A percentile compares a stretch with the other conserved stretches of the same genome.
phyloP scores from a whole-genome alignment of 1,140 invertebrate genomes.

The Procambarus clarkii region DNA sequence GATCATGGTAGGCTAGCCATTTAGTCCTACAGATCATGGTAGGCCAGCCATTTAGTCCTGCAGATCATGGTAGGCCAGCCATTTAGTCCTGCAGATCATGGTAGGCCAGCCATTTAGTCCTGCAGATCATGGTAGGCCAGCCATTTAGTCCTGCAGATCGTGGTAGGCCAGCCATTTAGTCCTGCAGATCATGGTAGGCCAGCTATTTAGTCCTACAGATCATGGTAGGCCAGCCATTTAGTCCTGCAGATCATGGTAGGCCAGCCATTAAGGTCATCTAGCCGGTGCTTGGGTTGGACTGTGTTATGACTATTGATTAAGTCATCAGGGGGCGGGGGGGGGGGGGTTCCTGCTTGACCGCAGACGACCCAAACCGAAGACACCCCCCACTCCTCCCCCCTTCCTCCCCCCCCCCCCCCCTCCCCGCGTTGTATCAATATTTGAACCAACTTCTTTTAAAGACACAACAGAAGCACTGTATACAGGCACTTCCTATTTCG shows the following conservation, averaged over 20 bases:
- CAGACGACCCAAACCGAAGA: not conserved
- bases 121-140: no score
- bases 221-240: not conserved
- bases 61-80: no score
- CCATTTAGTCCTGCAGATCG: no score
- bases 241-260: not conserved
- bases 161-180: not conserved
- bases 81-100: no score
- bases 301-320: constrained; percentile 5
- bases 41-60: no score
- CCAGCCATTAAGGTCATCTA: not conserved
- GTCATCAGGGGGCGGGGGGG: not conserved
- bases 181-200: not conserved
- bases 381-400: not conserved
- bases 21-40: no score
- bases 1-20: no score
- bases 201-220: not conserved
- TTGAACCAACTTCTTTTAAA: no score
- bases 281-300: not conserved
- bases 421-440: not conserved
- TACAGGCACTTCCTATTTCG: no score
- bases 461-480: no score
- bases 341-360: not conserved
- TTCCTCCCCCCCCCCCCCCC: no score
- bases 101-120: no score